Conservation (phyloP, 2,888 invertebrate species). For the Aplocera efformata region DNA sequence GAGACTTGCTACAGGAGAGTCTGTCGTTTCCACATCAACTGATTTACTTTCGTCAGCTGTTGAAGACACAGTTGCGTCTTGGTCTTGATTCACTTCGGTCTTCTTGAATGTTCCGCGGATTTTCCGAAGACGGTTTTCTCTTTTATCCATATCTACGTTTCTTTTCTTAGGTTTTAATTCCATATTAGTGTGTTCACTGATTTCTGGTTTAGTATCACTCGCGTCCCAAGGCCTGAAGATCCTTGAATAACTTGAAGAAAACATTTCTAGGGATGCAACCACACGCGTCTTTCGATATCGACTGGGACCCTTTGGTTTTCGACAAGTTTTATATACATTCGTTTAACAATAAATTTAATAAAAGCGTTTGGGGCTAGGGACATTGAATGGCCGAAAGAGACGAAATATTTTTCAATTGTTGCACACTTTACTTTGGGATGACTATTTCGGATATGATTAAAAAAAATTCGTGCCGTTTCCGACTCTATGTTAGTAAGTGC, state of each 20-base stretch:
- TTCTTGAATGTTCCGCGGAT: conserved; percentile 69
- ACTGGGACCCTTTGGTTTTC: conserved; percentile 73
- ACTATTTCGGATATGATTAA: conserved; percentile 32
- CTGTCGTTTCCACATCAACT: conserved; percentile 18
- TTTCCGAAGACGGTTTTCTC: conserved; percentile 67
- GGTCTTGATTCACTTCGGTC: conserved; percentile 53
- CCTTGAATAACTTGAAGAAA: conserved; percentile 69
- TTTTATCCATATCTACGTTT: conserved; percentile 48
- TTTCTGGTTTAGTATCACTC: conserved; percentile 51
- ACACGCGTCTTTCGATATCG: conserved; percentile 53
- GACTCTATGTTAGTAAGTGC: conserved; percentile 25
- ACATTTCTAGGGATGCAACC: conserved; percentile 55
- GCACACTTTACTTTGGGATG: conserved; percentile 57
- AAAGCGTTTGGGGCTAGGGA: conserved; percentile 71
- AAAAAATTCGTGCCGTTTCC: conserved; percentile 22
- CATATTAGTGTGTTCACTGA: conserved; percentile 32
- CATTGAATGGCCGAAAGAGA: conserved; percentile 76
- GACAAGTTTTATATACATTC: conserved; percentile 78
- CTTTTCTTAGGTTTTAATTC: conserved; percentile 45
- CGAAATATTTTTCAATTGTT: conserved; percentile 79
- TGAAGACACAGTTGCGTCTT: conserved; percentile 81
- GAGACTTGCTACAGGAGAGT: conserved; percentile 64
- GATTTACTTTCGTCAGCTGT: conserved; percentile 65
- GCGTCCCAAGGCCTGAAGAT: conserved; percentile 83
- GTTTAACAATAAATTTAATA: conserved; percentile 79